phyloP scores from a whole-genome alignment of 1,140 invertebrate genomes.

The Coenobita brevimanus region DNA sequence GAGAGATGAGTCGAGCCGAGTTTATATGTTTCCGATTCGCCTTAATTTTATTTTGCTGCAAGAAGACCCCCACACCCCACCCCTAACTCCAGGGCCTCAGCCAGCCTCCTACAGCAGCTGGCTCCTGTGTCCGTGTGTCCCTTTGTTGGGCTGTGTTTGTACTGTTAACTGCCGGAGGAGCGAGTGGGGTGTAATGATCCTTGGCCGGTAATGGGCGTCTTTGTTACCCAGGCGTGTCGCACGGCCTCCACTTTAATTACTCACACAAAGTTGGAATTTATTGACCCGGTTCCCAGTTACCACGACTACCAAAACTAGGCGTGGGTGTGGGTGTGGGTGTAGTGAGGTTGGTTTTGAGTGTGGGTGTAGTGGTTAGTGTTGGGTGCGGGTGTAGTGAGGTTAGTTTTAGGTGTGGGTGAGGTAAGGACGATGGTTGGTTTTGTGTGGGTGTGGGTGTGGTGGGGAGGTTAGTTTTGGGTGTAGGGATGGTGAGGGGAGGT shows the following conservation, averaged over 20 bases:
- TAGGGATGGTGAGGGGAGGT: not conserved
- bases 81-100: not conserved
- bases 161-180: slow-evolving; percentile 55
- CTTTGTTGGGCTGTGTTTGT: slow-evolving; percentile 42
- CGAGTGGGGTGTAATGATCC: slow-evolving; percentile 38
- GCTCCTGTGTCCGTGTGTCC: not conserved
- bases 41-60: too few relatives aligned
- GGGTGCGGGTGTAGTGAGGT: not conserved
- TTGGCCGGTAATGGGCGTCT: slow-evolving; percentile 34
- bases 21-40: too few relatives aligned
- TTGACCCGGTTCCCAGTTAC: not conserved
- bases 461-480: not conserved
- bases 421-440: not conserved
- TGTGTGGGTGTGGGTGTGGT: not conserved
- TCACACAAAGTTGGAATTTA: slow-evolving; percentile 39
- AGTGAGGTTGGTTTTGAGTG: slow-evolving; percentile 10
- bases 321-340: not conserved
- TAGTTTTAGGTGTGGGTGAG: not conserved
- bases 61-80: not conserved
- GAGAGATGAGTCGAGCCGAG: too few relatives aligned
- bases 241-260: slow-evolving; percentile 28
- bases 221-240: slow-evolving; percentile 40
- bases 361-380: not conserved
- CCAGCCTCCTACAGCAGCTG: not conserved
- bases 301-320: not conserved